Percentiles rank a stretch among this genome's conserved stretches.
Conservation (phyloP, 2,888 invertebrate genomes). For the Dromius quadrimaculatus region DNA sequence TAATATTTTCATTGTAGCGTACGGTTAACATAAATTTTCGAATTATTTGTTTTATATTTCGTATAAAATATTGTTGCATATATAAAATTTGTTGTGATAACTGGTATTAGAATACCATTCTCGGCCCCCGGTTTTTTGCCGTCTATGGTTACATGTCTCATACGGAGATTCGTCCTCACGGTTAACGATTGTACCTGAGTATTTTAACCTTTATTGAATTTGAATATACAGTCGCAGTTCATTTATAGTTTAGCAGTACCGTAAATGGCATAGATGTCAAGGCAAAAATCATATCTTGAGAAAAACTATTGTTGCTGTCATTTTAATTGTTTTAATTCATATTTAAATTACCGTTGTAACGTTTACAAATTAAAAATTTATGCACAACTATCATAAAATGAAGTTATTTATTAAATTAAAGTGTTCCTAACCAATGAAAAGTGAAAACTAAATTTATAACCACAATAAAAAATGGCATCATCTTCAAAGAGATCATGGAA, state of each 20-base stretch:
- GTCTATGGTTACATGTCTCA: constrained; percentile 43
- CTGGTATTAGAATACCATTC: background rate
- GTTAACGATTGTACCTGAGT: constrained; percentile 49
- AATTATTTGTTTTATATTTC: background rate
- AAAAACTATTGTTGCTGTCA: constrained; percentile 48
- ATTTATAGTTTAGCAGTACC: constrained; percentile 51
- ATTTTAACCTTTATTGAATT: constrained; percentile 51
- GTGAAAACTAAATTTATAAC: constrained; percentile 41
- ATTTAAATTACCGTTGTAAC: constrained; percentile 28
- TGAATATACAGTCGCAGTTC: constrained; percentile 45
- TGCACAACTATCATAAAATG: constrained; percentile 57
- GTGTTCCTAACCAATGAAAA: constrained; percentile 58
- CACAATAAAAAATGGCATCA: constrained; percentile 62
- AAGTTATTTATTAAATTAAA: constrained; percentile 61
- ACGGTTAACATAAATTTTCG: constrained; percentile 3
- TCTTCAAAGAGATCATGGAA: constrained; percentile 80
- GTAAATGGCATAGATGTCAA: constrained; percentile 53
- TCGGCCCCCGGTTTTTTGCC: constrained; percentile 22
- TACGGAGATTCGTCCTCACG: constrained; percentile 47
- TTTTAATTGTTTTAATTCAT: constrained; percentile 41
- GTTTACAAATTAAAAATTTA: constrained; percentile 23
- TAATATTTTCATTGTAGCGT: constrained; percentile 11
- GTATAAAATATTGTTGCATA: background rate
- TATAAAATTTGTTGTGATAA: constrained; percentile 12
- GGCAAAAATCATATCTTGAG: constrained; percentile 51